Conservation (phyloP, 1,140 invertebrate species). For the Prorops nasuta region DNA sequence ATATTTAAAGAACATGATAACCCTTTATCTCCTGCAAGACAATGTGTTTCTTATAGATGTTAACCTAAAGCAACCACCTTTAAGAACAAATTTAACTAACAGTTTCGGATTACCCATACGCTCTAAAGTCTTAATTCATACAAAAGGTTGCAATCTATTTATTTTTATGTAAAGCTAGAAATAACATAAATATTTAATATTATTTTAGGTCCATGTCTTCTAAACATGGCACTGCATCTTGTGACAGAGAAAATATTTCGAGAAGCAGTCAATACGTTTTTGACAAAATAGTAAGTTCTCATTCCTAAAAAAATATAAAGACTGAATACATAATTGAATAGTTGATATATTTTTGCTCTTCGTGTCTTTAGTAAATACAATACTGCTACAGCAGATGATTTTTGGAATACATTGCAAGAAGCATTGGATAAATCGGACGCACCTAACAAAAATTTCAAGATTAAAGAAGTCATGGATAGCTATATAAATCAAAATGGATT, state of each 20-base stretch:
- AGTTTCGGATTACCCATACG: too few relatives aligned
- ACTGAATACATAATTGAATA: neutral
- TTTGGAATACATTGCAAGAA: slow-evolving; percentile 67
- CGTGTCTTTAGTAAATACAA: slow-evolving; percentile 42
- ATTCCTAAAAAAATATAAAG: neutral
- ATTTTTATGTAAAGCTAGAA: neutral
- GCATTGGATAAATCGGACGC: slow-evolving; percentile 51
- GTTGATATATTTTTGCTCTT: slow-evolving; percentile 2
- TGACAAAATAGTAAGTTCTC: slow-evolving; percentile 51
- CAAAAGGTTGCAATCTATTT: neutral
- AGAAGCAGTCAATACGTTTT: slow-evolving; percentile 48
- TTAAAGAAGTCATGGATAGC: slow-evolving; percentile 62
- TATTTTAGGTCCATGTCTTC: slow-evolving; percentile 54
- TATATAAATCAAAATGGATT: slow-evolving; percentile 72
- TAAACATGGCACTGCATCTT: slow-evolving; percentile 58
- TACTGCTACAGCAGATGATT: slow-evolving; percentile 65
- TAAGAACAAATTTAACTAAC: too few relatives aligned
- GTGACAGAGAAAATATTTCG: slow-evolving; percentile 53
- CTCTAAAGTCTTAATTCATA: neutral
- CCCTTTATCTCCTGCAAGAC: neutral
- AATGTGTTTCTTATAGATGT: neutral
- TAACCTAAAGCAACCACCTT: too few relatives aligned
- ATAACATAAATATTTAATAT: neutral
- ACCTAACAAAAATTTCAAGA: slow-evolving; percentile 35
- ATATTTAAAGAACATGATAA: neutral